Percentiles rank a stretch among this genome's conserved stretches.
Evolutionary conservation across 2,888 invertebrate genomes (phyloP).

Genomic region (Habroteleia sp.): DNA sequence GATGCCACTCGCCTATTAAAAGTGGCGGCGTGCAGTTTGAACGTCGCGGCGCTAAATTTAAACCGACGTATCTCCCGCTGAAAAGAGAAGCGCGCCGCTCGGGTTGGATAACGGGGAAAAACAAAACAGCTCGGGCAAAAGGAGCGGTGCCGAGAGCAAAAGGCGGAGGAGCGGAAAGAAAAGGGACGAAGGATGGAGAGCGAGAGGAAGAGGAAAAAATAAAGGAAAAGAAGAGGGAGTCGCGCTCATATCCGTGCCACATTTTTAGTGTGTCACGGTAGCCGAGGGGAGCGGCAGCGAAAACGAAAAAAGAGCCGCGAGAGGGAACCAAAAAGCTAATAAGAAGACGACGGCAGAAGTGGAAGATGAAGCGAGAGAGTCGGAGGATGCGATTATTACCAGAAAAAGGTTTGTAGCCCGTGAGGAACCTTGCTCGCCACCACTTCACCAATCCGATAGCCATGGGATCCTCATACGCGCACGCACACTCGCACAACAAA

Average conservation of each 20-base stretch:
- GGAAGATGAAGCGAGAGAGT: conserved; percentile 11
- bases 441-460: conserved; percentile 89
- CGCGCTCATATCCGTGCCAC: conserved; percentile 36
- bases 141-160: background rate
- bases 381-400: conserved; percentile 81
- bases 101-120: background rate
- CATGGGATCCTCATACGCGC: conserved; percentile 83
- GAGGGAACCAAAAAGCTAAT: conserved; percentile 1
- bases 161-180: conserved; percentile 1
- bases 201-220: background rate
- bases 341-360: conserved; percentile 5
- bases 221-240: conserved; percentile 11
- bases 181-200: background rate
- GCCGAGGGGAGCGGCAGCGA: conserved; percentile 25
- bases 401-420: conserved; percentile 88
- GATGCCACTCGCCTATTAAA: conserved; percentile 27
- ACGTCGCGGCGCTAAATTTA: conserved; percentile 57
- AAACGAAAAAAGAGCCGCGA: conserved; percentile 2
- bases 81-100: conserved; percentile 40
- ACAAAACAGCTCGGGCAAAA: conserved; percentile 3
- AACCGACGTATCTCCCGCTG: conserved; percentile 43
- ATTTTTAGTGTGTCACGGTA: conserved; percentile 45
- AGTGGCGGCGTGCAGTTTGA: conserved; percentile 49
- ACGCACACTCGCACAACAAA: conserved; percentile 66
- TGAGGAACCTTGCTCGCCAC: conserved; percentile 89